Percentiles rank a stretch among this genome's conserved stretches.
phyloP scores from a whole-genome alignment of 1,140 invertebrate genomes.

The Drosophila seguyi region DNA sequence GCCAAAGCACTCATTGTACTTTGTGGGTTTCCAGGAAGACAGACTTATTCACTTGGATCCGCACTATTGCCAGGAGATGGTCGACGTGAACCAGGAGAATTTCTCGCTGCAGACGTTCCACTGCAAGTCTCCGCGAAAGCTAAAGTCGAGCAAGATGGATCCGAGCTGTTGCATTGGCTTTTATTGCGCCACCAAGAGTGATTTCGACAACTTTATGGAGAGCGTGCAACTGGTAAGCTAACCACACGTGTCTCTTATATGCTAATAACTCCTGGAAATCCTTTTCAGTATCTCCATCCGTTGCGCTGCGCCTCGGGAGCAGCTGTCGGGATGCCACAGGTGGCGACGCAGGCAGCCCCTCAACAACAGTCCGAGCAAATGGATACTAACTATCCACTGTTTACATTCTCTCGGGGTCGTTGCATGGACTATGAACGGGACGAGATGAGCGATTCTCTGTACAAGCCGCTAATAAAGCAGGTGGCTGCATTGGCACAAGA shows the following conservation, averaged over 20 bases:
- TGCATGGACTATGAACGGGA: slow-evolving; percentile 86
- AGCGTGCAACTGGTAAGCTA: slow-evolving; percentile 87
- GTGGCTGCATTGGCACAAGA: slow-evolving; percentile 86
- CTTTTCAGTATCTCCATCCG: slow-evolving; percentile 87
- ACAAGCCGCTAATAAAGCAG: slow-evolving; percentile 86
- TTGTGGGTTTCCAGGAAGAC: slow-evolving; percentile 96
- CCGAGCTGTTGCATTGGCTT: slow-evolving; percentile 97
- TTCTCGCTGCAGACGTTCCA: slow-evolving; percentile 93
- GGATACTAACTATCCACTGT: slow-evolving; percentile 91
- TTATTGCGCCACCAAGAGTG: slow-evolving; percentile 91
- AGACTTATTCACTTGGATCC: slow-evolving; percentile 96
- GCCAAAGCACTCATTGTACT: slow-evolving; percentile 96
- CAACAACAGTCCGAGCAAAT: slow-evolving; percentile 73
- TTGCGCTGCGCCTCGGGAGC: slow-evolving; percentile 85
- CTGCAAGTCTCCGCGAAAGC: slow-evolving; percentile 94
- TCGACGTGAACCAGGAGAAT: slow-evolving; percentile 91
- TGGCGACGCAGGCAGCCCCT: slow-evolving; percentile 19
- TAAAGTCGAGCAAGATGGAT: slow-evolving; percentile 95
- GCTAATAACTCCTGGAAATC: not conserved
- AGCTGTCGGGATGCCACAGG: slow-evolving; percentile 24
- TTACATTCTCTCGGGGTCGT: slow-evolving; percentile 91
- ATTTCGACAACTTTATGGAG: slow-evolving; percentile 92
- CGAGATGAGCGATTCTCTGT: slow-evolving; percentile 85
- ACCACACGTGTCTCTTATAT: fast-evolving
- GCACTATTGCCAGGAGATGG: slow-evolving; percentile 96